These are phyloP conservation scores for Potamilus streckersoni DNA, from an alignment of 1,140 invertebrate species.

Conservation along the genomic window DNA sequence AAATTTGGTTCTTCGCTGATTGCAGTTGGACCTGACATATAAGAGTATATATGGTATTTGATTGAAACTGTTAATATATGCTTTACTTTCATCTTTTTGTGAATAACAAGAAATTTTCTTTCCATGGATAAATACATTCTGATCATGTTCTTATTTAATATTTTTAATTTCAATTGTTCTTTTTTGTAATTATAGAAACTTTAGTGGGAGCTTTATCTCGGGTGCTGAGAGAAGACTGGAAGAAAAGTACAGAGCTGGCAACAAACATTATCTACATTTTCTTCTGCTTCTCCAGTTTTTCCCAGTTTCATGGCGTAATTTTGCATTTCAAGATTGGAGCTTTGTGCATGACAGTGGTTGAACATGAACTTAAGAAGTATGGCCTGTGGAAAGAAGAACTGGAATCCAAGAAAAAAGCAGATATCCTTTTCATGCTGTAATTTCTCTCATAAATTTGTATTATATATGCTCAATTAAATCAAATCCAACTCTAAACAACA, in stretches of 20 bases:
- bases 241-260: constrained; percentile 93
- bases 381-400: constrained; percentile 94
- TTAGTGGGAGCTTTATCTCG: constrained; percentile 93
- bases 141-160: no score
- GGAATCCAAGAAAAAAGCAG: constrained; percentile 72
- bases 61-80: no score
- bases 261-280: constrained; percentile 98
- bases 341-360: constrained; percentile 94
- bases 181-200: constrained; percentile 78
- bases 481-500: no score
- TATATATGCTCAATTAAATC: no score
- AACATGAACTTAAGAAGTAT: constrained; percentile 92
- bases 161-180: neutral
- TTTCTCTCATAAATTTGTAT: neutral
- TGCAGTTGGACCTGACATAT: no score
- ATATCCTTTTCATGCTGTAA: constrained; percentile 62
- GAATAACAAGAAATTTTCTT: no score
- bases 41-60: no score
- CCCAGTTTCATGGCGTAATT: constrained; percentile 93
- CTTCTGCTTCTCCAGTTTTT: constrained; percentile 97
- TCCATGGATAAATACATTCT: no score
- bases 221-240: constrained; percentile 97
- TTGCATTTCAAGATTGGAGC: constrained; percentile 90
- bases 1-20: no score
- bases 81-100: no score